phyloP scores from a whole-genome alignment of 2,797 vertebrate species.

The Leptodactylus fallax region DNA sequence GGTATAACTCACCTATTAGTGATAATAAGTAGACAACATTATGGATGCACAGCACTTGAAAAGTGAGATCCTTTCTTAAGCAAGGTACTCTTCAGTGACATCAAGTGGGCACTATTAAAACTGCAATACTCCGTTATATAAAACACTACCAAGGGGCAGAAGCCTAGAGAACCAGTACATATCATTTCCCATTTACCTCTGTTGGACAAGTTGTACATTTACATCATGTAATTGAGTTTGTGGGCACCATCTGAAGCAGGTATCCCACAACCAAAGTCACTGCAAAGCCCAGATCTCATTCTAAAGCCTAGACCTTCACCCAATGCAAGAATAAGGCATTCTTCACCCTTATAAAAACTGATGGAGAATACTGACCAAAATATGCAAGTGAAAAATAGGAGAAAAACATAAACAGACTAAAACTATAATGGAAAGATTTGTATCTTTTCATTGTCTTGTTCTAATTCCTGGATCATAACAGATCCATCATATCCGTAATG shows the following conservation, averaged over 20 bases:
- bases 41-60: neutral
- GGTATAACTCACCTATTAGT: too few species aligned
- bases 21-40: too few species aligned
- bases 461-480: too few species aligned
- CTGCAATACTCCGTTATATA: neutral
- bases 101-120: neutral
- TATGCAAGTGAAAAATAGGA: too few species aligned
- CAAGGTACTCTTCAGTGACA: neutral
- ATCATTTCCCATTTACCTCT: neutral
- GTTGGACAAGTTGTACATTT: neutral
- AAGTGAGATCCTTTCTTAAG: neutral
- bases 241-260: neutral
- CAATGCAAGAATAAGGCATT: too few species aligned
- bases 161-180: neutral
- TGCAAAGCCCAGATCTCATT: neutral
- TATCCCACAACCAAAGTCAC: neutral
- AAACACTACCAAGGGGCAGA: neutral
- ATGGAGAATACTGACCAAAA: too few species aligned
- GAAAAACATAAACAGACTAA: too few species aligned
- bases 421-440: too few species aligned
- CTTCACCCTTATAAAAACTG: too few species aligned
- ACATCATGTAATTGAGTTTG: too few species aligned
- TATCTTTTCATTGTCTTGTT: too few species aligned
- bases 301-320: neutral
- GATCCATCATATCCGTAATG: too few species aligned